A percentile compares a stretch with the other conserved stretches of the same genome.
These are phyloP conservation scores for Myotis findleyi DNA, from an alignment of 2,797 vertebrate species.

Conservation along the genomic window DNA sequence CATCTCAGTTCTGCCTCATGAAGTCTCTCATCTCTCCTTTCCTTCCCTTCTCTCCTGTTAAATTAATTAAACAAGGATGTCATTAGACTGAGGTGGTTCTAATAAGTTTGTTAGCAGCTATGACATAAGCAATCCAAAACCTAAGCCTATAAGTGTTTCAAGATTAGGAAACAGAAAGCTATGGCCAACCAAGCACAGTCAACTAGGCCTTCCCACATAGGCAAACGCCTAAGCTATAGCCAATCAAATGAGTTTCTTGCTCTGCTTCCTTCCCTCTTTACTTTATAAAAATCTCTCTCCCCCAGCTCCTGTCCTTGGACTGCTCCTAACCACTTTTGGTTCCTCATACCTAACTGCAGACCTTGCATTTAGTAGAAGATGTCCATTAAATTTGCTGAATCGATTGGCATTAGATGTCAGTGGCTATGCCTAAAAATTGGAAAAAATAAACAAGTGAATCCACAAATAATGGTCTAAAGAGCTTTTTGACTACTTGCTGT, in stretches of 20 bases:
- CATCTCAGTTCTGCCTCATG: not conserved
- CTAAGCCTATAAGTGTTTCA: not conserved
- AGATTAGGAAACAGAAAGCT: not conserved
- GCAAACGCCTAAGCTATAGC: accelerated
- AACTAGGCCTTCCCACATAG: not conserved
- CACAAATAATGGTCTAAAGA: not conserved
- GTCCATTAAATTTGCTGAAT: not conserved
- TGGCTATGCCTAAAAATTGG: not conserved
- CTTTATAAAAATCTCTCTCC: not conserved
- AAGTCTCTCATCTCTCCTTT: not conserved
- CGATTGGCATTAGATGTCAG: not conserved
- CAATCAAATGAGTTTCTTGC: not conserved
- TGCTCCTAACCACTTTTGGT: not conserved
- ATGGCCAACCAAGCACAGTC: not conserved
- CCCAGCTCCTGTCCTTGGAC: too few species aligned
- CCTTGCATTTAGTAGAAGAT: not conserved
- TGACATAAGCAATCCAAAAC: not conserved
- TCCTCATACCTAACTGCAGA: not conserved
- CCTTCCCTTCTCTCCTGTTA: not conserved
- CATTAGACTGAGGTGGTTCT: not conserved
- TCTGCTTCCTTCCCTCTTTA: not conserved
- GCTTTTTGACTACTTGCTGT: not conserved
- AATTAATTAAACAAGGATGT: not conserved
- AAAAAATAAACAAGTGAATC: not conserved
- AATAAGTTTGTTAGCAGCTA: too few species aligned